phyloP scores from a whole-genome alignment of 2,113 vertebrate species.

The Petrocephalus zakoni region DNA sequence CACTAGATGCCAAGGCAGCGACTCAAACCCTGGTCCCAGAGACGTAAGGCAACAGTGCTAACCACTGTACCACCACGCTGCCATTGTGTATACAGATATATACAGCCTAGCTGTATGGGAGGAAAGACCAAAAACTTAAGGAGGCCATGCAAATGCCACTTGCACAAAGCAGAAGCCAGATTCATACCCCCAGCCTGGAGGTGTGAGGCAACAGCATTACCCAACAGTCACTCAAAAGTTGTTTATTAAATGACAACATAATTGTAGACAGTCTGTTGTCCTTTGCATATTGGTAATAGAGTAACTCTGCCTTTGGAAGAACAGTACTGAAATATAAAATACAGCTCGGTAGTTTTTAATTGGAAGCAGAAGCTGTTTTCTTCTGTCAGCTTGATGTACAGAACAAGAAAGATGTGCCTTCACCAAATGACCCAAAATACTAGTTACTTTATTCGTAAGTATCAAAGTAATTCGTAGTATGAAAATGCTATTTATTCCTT shows the following conservation, averaged over 20 bases:
- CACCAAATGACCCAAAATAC: not conserved
- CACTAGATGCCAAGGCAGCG: too few relatives aligned
- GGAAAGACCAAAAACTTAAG: not conserved
- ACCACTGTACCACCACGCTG: not conserved
- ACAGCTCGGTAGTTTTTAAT: not conserved
- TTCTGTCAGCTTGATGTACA: not conserved
- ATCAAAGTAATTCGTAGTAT: not conserved
- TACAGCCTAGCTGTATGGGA: not conserved
- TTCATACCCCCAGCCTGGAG: not conserved
- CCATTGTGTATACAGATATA: not conserved
- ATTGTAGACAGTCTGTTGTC: not conserved
- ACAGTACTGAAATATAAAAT: not conserved
- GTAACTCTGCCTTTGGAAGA: not conserved
- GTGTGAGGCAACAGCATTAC: not conserved
- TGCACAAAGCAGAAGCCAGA: not conserved
- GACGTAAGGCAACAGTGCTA: not conserved
- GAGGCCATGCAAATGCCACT: not conserved
- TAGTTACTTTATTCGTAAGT: not conserved
- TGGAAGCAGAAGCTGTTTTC: not conserved
- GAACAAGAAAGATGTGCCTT: not conserved
- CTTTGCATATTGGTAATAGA: not conserved
- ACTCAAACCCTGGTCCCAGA: too few relatives aligned
- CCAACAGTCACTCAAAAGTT: not conserved
- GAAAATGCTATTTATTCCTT: not conserved
- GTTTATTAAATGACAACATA: not conserved